Base-by-base conservation (phyloP, 2,888 invertebrate species). In the Euzetes globulus region DNA sequence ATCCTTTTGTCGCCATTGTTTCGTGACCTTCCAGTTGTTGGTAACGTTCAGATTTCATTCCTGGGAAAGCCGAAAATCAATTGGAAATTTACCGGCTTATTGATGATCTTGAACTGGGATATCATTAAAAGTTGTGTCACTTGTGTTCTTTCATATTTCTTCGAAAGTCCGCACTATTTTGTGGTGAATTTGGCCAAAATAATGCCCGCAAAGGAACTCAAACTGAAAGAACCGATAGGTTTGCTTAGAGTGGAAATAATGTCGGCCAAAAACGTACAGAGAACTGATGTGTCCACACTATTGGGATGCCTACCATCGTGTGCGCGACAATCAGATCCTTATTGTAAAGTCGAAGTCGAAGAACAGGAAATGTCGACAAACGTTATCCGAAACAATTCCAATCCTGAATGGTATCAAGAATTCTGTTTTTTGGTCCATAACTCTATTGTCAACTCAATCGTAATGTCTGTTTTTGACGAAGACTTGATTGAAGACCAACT, bases 81-180 rank as follows among this genome's bases (percentile, higher is more conserved):
- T 52, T 72, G 72, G 72, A n/a, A 72, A 50, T 72, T 72, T 29
- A 72, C 27, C 29, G 72, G 72, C 2, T 27, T 47, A 15, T 52
- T 72, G 25, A n/a, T 7, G 29, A 17, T 47, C 5, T 25, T 72
- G 50, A 72, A 72, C 55, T 19, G 22, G 19, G 19, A 72, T 37
- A 52, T 50, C 7, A 22, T 72, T 6, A 72, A 72, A 47, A 52
- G 25, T 52, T 47, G 9, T 1, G 27, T 72, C 22, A 11, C 19
- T 6, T 50, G 52, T 52, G 9, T 72, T 52, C 4, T 72, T 5
- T 29, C 45, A 4, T 72, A 19, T 72, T 72, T 47, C n/a, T n/a
- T 52, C 6, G 50, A 47, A 15, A 47, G 22, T 11, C 72, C 72
- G 4, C 37, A 25, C 15, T 50, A 4, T 47, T 72, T 52, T 25